These are phyloP conservation scores for Diachasmimorpha longicaudata DNA, from an alignment of 1,140 invertebrate genomes.

Conservation along the genomic window DNA sequence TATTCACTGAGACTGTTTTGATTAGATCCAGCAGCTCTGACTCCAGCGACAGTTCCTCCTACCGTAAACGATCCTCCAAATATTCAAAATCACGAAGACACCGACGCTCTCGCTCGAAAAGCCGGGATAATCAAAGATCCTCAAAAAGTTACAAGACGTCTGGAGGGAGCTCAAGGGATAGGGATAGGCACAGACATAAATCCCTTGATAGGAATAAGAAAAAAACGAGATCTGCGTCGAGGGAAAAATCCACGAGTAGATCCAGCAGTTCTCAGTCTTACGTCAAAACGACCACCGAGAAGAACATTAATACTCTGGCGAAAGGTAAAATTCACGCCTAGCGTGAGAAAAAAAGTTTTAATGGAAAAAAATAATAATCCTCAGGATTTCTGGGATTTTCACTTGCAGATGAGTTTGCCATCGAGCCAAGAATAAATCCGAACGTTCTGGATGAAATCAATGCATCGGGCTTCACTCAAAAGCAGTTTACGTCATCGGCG, in stretches of 20 bases:
- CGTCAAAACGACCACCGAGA: slow-evolving; percentile 45
- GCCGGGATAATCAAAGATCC: slow-evolving; percentile 47
- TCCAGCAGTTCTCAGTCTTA: slow-evolving; percentile 58
- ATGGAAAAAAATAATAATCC: neutral
- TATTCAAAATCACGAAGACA: slow-evolving; percentile 51
- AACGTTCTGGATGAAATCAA: slow-evolving; percentile 58
- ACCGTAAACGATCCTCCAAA: slow-evolving; percentile 49
- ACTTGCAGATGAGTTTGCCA: slow-evolving; percentile 53
- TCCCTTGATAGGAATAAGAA: slow-evolving; percentile 47
- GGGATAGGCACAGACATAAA: slow-evolving; percentile 46
- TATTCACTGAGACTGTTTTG: slow-evolving; percentile 17
- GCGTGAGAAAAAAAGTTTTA: neutral
- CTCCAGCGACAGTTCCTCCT: slow-evolving; percentile 50
- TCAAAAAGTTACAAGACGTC: slow-evolving; percentile 49
- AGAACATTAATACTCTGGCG: slow-evolving; percentile 32
- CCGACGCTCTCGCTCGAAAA: slow-evolving; percentile 51
- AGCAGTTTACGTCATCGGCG: slow-evolving; percentile 52
- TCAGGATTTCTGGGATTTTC: neutral
- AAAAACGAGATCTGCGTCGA: slow-evolving; percentile 52
- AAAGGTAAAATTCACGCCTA: slow-evolving; percentile 43
- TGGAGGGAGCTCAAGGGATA: slow-evolving; percentile 50
- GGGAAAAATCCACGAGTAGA: slow-evolving; percentile 56
- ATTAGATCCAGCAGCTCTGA: slow-evolving; percentile 54
- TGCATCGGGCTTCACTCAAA: slow-evolving; percentile 54
- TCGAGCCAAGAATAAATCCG: slow-evolving; percentile 51